Evolutionary conservation across 1,140 invertebrate species (phyloP), one percentile per base, ranked within the genome.

Genomic region (Tachypleus tridentatus): DNA sequence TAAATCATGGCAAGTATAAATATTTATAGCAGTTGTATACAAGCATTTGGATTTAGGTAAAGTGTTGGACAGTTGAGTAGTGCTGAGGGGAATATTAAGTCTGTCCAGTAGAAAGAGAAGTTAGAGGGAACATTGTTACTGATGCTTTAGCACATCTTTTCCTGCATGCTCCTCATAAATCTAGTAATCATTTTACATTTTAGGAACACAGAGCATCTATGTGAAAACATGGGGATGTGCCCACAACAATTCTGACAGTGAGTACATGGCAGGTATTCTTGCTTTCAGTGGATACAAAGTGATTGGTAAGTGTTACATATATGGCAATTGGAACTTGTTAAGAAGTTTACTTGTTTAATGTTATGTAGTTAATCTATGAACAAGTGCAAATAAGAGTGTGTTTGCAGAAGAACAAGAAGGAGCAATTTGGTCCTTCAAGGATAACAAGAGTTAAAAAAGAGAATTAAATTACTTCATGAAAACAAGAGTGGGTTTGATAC

Each of bases 201-300:
- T 64, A 76, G 93, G 92, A n/a, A 91, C 87, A 1, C 91, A 96
- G 75, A 89, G 82, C 66, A 85, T 98, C 59, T 97, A 88, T 76
- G 82, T 98, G 0, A 95, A 95, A 78, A 98, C 96, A 60, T 98
- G 96, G 96, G 96, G 95, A 9, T 98, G 95, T 77, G 88, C 93
- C 4, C 95, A 98, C 76, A 98, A 98, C 75, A 95, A 84, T 74
- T 95, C 91, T 0, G 95, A 98, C 74, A 89, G 89, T 61, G 83
- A 85, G 73, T 98, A 98, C 73, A 99, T 99, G 96, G 91, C 92
- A 53, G 96, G 96, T 1, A 85, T 96, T 67, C 76, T 98, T 58
- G 85, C 88, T 29, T 80, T 86, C 0, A 91, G 88, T 76, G 95
- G 94, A 0, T 97, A 96, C 76, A 83, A 81, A 65, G 80, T 97